Evolutionary conservation across 1,140 invertebrate genomes (phyloP).

Genomic region (Heliconius nattereri): DNA sequence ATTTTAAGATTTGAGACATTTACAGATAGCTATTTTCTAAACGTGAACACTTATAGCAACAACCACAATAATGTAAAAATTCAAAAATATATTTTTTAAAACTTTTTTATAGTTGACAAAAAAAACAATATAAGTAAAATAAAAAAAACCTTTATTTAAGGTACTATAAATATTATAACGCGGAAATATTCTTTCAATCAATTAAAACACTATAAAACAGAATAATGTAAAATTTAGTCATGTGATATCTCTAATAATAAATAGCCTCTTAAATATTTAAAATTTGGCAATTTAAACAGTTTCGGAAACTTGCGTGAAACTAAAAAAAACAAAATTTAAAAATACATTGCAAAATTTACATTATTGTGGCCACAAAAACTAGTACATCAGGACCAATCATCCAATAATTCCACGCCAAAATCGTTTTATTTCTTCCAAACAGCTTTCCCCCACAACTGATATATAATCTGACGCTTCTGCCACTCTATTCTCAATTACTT

Average conservation of each 20-base stretch:
- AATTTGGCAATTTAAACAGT: background rate
- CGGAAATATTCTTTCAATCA: background rate
- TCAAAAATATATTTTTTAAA: background rate
- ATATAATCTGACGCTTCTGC: constrained; percentile 68
- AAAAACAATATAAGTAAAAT: background rate
- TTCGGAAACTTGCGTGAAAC: background rate
- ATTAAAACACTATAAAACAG: background rate
- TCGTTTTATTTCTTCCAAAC: constrained; percentile 65
- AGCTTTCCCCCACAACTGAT: constrained; percentile 63
- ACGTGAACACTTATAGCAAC: constrained; percentile 7
- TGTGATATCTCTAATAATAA: background rate
- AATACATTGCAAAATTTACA: background rate
- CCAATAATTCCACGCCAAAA: constrained; percentile 65
- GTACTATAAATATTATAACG: background rate
- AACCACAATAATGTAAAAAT: constrained; percentile 18
- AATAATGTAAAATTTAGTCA: background rate
- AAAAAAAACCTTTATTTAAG: background rate
- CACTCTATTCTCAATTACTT: constrained; percentile 68
- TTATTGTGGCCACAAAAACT: background rate
- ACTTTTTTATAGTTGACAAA: no score
- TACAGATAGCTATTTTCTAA: constrained; percentile 16
- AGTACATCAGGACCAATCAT: constrained; percentile 40
- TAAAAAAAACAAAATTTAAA: background rate
- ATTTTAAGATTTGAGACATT: no score
- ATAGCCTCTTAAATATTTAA: background rate